These are phyloP conservation scores for Vidua macroura DNA, from an alignment of 2,113 vertebrate species.

Conservation along the genomic window DNA sequence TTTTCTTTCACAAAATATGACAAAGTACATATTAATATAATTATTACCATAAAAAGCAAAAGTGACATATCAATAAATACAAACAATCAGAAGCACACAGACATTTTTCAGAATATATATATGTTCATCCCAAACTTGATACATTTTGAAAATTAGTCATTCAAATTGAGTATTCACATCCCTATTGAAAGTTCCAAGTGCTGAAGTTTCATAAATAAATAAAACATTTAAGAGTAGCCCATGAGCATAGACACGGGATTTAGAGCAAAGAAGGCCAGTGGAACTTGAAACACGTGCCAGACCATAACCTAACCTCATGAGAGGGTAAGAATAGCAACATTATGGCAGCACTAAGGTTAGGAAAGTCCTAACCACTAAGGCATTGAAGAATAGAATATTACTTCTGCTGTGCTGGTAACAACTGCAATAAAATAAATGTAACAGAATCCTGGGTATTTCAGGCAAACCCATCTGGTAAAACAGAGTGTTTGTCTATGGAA, in stretches of 20 bases:
- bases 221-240: background rate
- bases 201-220: background rate
- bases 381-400: background rate
- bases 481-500: background rate
- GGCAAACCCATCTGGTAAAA: background rate
- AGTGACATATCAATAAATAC: background rate
- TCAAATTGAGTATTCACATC: background rate
- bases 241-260: background rate
- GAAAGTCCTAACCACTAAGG: background rate
- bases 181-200: background rate
- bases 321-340: background rate
- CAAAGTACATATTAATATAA: background rate
- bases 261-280: background rate
- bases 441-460: background rate
- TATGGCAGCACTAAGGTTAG: background rate
- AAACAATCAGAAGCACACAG: background rate
- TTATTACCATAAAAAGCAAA: background rate
- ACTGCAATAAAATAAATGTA: background rate
- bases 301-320: background rate
- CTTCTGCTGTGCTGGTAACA: background rate
- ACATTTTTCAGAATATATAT: background rate
- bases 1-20: background rate
- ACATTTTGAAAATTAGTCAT: background rate
- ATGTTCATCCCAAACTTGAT: background rate
- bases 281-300: background rate